Base-by-base conservation (phyloP, 2,113 vertebrate species). In the Tachysurus fulvidraco region DNA sequence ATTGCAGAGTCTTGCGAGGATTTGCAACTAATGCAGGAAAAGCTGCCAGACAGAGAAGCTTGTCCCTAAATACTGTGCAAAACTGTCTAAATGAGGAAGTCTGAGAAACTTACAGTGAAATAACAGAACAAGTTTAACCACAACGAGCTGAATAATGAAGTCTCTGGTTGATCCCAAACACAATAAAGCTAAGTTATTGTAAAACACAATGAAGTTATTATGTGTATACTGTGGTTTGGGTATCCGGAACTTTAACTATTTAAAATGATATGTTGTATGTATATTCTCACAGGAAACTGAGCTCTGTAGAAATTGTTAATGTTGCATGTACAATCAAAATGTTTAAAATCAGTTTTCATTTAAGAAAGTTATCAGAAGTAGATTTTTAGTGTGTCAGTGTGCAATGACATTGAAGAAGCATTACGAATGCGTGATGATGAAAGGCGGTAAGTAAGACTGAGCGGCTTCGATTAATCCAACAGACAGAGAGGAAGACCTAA, bases 1-100 rank as follows among this genome's bases (percentile, higher is more conserved):
- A 81, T 82, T 84, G 65, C 55, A 71, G 57, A 84, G 69, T 25
- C 82, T 64, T 76, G 77, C 4, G 52, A 54, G 81, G 21, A 84
- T 60, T 86, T 76, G 67, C 57, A 50, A 25, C 67, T 80, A 64
- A 12, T 50, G 41, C 25, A 85, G 82, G 85, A 88, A 88, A 74
- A 52, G 55, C 36, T 59, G 80, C 28, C 85, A 86, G 84, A 89
- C 88, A 64, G 57, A 76, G 80, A 54, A 81, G 73, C 28, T 52
- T 28, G 65, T 60, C 73, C 65, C 83, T 21, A 85, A 81, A 65
- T 10, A 81, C 77, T 16, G 73, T 81, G 82, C 8, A 13, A 69
- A 57, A 46, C 62, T 60, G 50, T 77, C 41, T 80, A 69, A 87
- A 87, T 76, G 60, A 83, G 81, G 71, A 87, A 64, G 59, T 55